These are phyloP conservation scores for Hedya salicella DNA, from an alignment of 2,888 invertebrate genomes.

Conservation along the genomic window DNA sequence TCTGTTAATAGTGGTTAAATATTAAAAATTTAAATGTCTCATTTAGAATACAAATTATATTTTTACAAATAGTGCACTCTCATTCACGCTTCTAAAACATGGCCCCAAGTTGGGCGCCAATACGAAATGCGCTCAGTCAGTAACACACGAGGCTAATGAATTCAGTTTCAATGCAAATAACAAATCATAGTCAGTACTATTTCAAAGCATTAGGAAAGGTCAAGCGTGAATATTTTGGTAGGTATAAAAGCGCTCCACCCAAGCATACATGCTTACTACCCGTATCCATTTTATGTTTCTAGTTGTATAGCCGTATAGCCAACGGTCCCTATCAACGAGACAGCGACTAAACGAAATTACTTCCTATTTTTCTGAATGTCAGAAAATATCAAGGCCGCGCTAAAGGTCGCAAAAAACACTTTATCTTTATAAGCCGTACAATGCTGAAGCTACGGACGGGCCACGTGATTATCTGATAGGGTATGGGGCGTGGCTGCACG, in stretches of 20 bases:
- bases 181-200: not conserved
- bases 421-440: not conserved
- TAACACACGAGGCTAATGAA: not conserved
- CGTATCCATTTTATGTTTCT: not conserved
- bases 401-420: conserved; percentile 44
- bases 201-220: not conserved
- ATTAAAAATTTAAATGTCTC: too few species aligned
- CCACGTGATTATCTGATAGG: too few species aligned
- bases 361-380: conserved; percentile 63
- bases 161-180: not conserved
- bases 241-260: not conserved
- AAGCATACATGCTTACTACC: not conserved
- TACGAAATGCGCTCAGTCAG: too few species aligned
- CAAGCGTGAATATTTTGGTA: not conserved
- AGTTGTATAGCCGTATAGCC: not conserved
- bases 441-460: not conserved
- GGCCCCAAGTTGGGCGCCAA: too few species aligned
- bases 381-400: conserved; percentile 65
- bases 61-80: too few species aligned
- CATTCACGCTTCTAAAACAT: too few species aligned
- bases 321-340: conserved; percentile 10
- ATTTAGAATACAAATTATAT: too few species aligned
- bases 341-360: conserved; percentile 18
- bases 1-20: too few species aligned
- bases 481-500: too few species aligned